Evolutionary conservation across 2,888 invertebrate genomes (phyloP), one percentile per base, ranked within the genome.

Genomic region (Drosophila macrospina): DNA sequence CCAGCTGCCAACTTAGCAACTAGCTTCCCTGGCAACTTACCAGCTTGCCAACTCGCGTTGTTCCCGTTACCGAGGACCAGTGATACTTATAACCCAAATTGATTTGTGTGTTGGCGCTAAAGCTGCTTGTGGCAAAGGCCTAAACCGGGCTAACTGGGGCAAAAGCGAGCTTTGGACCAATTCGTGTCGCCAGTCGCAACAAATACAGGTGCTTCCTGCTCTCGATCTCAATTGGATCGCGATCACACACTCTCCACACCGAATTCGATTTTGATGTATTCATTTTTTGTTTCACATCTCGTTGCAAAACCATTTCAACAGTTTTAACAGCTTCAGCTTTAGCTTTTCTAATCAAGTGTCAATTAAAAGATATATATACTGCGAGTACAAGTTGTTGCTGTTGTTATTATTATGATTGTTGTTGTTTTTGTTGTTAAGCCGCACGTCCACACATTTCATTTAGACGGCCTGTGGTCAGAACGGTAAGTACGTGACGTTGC

Each of bases 321-420:
- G 37, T 42, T 36, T 26, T 28, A 50, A 47, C 39, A 30, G 50
- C 41, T 63, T 56, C 39, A 24, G 20, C 36, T 30, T 44, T 32
- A 41, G 42, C 56, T 50, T 61, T 54, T 60, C 37, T 48, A 63
- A 62, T 59, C 68, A 66, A 73, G 69, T 83, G 80, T 78, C 84
- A 80, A 80, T 83, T 83, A 84, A 83, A 78, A 76, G 69, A 75
- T 75, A 65, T 69, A 78, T 73, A 52, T 72, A 55, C 56, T 39
- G 26, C 20, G 15, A 10, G 15, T 48, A 57, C 45, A 37, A 37
- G 56, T 47, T 36, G 42, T 24, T 60, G 39, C 48, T 37, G 42
- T 16, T 52, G 13, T 37, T 47, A 41, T n/a, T 15, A 36, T 24
- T 39, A 24, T 26, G 54, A 30, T 50, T 39, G 48, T 56, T 37